Percentiles rank a stretch among this genome's conserved stretches.
Conservation (phyloP, 1,140 invertebrate species). For the Centruroides sculpturatus region DNA sequence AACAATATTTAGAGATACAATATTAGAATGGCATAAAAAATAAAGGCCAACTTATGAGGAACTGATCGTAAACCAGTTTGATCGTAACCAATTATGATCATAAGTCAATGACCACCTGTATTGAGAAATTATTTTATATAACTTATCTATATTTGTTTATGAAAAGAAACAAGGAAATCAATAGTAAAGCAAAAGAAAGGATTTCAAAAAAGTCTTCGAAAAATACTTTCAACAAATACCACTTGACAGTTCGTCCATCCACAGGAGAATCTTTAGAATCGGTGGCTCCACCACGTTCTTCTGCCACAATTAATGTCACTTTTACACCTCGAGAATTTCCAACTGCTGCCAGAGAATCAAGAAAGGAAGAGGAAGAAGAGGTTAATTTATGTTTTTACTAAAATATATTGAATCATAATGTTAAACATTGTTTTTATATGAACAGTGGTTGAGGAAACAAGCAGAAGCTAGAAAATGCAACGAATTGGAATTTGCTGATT, state of each 20-base stretch:
- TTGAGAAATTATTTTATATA: too few species aligned
- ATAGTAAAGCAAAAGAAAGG: too few species aligned
- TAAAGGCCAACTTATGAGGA: too few species aligned
- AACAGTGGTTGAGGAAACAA: constrained; percentile 61
- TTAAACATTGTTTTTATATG: constrained; percentile 4
- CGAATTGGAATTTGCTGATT: constrained; percentile 56
- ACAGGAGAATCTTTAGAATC: constrained; percentile 10
- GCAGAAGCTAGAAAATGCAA: constrained; percentile 49
- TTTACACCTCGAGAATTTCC: constrained; percentile 65
- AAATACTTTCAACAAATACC: constrained; percentile 17
- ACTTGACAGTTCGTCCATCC: constrained; percentile 16
- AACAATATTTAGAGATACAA: too few species aligned
- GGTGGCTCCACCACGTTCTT: constrained; percentile 41
- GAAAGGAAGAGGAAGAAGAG: constrained; percentile 51
- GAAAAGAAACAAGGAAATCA: too few species aligned
- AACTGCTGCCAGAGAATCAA: constrained; percentile 65
- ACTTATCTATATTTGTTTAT: too few species aligned
- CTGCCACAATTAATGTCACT: constrained; percentile 43
- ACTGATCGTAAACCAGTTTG: too few species aligned
- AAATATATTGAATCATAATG: neutral
- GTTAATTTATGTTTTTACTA: constrained; percentile 25
- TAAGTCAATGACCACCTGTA: too few species aligned
- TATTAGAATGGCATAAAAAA: too few species aligned
- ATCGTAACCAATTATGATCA: too few species aligned
- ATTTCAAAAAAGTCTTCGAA: constrained; percentile 15